These are phyloP conservation scores for Australoheros facetus DNA, from an alignment of 2,797 vertebrate species.

Conservation along the genomic window DNA sequence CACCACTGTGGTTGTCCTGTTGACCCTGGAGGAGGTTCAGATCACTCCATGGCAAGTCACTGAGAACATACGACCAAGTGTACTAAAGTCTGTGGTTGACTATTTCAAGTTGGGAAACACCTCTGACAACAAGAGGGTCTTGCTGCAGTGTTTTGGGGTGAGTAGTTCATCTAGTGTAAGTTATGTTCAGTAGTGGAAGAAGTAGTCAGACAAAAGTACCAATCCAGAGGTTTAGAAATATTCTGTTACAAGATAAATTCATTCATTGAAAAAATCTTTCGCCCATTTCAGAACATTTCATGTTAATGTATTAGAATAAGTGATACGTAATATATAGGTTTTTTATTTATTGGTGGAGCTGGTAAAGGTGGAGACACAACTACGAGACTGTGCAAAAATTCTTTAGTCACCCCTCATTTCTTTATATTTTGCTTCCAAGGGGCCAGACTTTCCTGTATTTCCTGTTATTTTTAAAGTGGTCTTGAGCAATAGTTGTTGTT, in stretches of 20 bases:
- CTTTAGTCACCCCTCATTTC: too few species aligned
- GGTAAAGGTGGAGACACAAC: background rate
- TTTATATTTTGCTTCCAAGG: too few species aligned
- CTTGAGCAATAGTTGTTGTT: too few species aligned
- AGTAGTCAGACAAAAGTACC: background rate
- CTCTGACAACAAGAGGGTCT: slow-evolving; percentile 76
- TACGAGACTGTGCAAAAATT: background rate
- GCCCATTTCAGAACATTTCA: background rate
- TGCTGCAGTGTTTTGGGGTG: slow-evolving; percentile 86
- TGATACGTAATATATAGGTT: background rate
- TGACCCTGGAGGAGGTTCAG: slow-evolving; percentile 78
- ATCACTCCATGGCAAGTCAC: slow-evolving; percentile 69
- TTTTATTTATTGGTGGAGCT: background rate
- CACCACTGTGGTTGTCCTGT: slow-evolving; percentile 72
- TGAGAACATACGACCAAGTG: slow-evolving; percentile 69
- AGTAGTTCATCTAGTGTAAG: background rate
- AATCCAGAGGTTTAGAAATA: background rate
- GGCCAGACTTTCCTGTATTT: too few species aligned
- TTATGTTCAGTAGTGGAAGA: background rate
- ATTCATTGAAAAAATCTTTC: background rate
- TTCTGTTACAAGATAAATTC: background rate
- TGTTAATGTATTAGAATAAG: background rate
- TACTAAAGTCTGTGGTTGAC: slow-evolving; percentile 64
- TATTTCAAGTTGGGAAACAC: slow-evolving; percentile 73
- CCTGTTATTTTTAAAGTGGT: too few species aligned